These are phyloP conservation scores for Drosophila littoralis DNA, from an alignment of 1,140 invertebrate species.

Conservation along the genomic window DNA sequence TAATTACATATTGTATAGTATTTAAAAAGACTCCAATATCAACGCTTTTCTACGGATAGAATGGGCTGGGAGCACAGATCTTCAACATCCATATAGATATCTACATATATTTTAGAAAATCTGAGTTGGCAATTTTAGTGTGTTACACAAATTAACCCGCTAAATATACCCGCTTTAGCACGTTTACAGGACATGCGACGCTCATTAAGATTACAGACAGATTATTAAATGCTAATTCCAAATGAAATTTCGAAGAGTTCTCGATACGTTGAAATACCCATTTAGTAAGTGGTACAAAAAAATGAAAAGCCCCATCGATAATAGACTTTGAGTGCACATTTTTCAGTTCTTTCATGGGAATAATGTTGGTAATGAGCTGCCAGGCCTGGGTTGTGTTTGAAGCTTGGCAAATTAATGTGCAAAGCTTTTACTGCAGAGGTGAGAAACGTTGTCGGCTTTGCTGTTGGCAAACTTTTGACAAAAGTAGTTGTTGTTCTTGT, in stretches of 20 bases:
- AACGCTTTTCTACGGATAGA: too few species aligned
- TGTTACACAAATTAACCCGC: too few species aligned
- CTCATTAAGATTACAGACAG: neutral
- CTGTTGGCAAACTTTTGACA: constrained; percentile 25
- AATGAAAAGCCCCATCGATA: neutral
- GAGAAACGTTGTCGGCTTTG: constrained; percentile 49
- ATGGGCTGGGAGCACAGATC: too few species aligned
- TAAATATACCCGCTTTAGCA: too few species aligned
- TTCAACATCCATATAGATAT: too few species aligned
- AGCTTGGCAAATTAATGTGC: constrained; percentile 45
- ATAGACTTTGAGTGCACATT: neutral
- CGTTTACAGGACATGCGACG: too few species aligned
- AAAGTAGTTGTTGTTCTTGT: constrained; percentile 33
- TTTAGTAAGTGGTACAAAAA: neutral
- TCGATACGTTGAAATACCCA: neutral
- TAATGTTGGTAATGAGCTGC: constrained; percentile 3
- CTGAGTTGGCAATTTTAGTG: too few species aligned
- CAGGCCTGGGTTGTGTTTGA: neutral
- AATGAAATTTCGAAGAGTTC: neutral
- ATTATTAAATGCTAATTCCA: neutral
- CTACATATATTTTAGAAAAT: too few species aligned
- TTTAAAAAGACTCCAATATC: too few species aligned
- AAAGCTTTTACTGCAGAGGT: constrained; percentile 38
- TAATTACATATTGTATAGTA: too few species aligned
- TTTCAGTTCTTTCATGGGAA: too few species aligned